Evolutionary conservation across 2,888 invertebrate species (phyloP).

Genomic region (Apotomis capreana): DNA sequence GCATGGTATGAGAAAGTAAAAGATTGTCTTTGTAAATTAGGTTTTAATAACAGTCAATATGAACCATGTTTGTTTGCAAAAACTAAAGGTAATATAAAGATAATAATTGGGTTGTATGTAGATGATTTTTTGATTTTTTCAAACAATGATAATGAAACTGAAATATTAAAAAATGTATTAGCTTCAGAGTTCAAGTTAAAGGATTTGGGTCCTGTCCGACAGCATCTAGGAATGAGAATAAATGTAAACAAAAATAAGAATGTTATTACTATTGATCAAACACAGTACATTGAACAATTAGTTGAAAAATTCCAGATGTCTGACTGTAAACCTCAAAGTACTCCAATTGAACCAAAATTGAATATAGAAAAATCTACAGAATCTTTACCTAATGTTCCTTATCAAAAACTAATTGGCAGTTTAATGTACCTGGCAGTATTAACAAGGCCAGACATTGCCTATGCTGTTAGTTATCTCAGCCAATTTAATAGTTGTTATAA

Average conservation of each 20-base stretch:
- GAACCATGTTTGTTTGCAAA: slow-evolving; percentile 23
- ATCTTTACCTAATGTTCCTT: neutral
- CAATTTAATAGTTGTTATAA: slow-evolving; percentile 24
- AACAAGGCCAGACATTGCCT: neutral
- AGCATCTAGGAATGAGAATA: neutral
- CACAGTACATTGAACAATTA: no score
- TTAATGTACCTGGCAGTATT: slow-evolving; percentile 23
- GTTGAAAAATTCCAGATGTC: no score
- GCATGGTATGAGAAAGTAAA: no score
- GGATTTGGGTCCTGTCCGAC: neutral
- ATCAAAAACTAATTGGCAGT: slow-evolving; percentile 14
- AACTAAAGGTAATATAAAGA: slow-evolving; percentile 15
- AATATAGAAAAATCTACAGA: no score
- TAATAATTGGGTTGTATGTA: slow-evolving; percentile 32
- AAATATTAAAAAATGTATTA: neutral
- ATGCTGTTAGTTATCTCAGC: neutral
- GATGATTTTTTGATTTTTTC: slow-evolving; percentile 36
- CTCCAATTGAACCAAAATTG: no score
- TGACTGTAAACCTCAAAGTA: no score
- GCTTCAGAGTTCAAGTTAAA: neutral
- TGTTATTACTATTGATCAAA: no score
- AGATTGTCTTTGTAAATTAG: no score
- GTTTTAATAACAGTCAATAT: slow-evolving; percentile 29
- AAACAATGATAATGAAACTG: slow-evolving; percentile 8
- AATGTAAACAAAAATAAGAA: slow-evolving; percentile 1